These are phyloP conservation scores for Eumerus sabulonum DNA, from an alignment of 2,888 invertebrate genomes.

Conservation along the genomic window DNA sequence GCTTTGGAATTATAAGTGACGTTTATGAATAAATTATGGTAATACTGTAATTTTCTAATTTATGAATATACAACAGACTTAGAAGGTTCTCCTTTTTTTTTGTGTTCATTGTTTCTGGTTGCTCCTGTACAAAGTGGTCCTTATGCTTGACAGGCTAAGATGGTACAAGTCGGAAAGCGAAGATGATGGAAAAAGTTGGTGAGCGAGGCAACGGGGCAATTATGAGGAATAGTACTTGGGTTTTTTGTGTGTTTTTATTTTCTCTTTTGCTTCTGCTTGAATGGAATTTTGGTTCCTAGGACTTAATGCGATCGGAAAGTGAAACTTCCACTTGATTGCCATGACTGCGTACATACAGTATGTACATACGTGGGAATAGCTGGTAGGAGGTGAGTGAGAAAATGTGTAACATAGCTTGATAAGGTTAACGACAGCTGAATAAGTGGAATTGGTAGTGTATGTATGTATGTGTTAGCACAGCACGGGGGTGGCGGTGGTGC, in stretches of 20 bases:
- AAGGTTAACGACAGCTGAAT: too few species aligned
- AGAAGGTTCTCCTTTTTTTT: constrained; percentile 16
- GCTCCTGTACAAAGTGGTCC: constrained; percentile 38
- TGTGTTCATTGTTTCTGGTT: constrained; percentile 16
- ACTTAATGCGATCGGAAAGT: constrained; percentile 62
- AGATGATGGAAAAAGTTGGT: not conserved
- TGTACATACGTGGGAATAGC: constrained; percentile 38
- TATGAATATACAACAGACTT: constrained; percentile 64
- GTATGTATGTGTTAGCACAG: too few species aligned
- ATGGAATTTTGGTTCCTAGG: constrained; percentile 41
- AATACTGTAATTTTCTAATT: constrained; percentile 75
- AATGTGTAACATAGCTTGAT: not conserved
- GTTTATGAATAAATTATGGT: constrained; percentile 79
- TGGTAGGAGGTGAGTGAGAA: constrained; percentile 20
- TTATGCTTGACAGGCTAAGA: constrained; percentile 30
- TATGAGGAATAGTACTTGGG: constrained; percentile 54
- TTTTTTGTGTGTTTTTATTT: constrained; percentile 34
- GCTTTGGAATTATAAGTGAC: constrained; percentile 74
- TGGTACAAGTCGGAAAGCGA: constrained; percentile 7
- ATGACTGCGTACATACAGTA: too few species aligned
- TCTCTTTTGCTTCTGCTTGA: constrained; percentile 45
- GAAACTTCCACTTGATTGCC: constrained; percentile 60
- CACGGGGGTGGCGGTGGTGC: too few species aligned
- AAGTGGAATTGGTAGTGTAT: too few species aligned
- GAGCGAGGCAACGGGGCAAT: constrained; percentile 39